Base-by-base conservation (phyloP, 1,140 invertebrate species). In the Maconellicoccus hirsutus region DNA sequence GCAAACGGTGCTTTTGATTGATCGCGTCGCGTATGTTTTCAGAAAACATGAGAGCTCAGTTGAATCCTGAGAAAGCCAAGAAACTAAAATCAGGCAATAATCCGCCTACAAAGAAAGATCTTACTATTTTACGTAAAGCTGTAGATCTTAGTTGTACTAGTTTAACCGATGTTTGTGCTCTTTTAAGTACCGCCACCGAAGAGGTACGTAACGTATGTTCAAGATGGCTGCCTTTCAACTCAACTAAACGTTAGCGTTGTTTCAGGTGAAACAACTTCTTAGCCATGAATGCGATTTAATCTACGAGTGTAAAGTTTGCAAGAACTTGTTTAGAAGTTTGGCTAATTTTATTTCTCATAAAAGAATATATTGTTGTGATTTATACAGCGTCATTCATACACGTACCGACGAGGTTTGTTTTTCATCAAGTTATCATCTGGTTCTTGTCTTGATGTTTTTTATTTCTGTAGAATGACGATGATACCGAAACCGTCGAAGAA, bases 341-440 rank as follows among this genome's bases (percentile, higher is more conserved):
- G 84, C 86, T 0, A 93, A 93, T 80, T 91, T 93, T 76, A 84
- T 93, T 73, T 87, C 88, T 59, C 92, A 94, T 76, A 94, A 94
- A 79, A 80, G 90, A 71, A 82, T 86, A 38, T 93, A 90, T 76
- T 94, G 91, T 16, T 10, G 10, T 66, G 61, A 66, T 66, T 14
- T 66, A 26, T 66, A 66, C 25, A 66, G 61, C 19, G 22, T 25
- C 6, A 23, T 66, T 8, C 42, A 52, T 16, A 16, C 42, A 52
- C 42, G 42, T 3, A 8, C 42, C 2, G 42, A 52, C n/a, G 42
- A 52, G 42, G 42, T 52, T 52, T 16, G 42, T 66, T 23, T 10
- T 66, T 22, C 19, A 23, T 26, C 3, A 23, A 10, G 25, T 23
- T 10, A 66, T 66, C 10, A 66, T 25, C 16, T 16, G 52, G 19